phyloP scores from a whole-genome alignment of 1,140 invertebrate genomes.

The Homalodisca vitripennis region DNA sequence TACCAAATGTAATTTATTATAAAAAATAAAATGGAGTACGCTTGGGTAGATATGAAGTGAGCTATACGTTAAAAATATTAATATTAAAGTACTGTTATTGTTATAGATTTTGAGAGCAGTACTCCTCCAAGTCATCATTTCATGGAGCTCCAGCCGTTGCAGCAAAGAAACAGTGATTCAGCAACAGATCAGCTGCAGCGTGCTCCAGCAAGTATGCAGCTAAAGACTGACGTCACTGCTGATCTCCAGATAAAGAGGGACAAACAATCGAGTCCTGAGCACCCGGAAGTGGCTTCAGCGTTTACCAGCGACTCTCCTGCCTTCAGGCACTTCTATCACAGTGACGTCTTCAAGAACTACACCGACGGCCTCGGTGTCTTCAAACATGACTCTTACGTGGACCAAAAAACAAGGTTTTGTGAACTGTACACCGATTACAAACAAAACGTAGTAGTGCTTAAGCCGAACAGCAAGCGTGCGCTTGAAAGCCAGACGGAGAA shows the following conservation, averaged over 20 bases:
- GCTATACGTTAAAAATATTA: no score
- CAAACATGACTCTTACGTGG: no score
- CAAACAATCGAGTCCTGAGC: no score
- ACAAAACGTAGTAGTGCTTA: constrained; percentile 26
- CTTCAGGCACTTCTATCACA: constrained; percentile 16
- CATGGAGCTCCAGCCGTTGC: not conserved
- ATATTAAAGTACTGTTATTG: not conserved
- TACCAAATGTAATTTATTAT: no score
- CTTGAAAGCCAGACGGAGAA: constrained; percentile 20
- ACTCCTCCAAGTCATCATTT: not conserved
- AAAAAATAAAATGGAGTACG: no score
- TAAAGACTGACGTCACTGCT: no score
- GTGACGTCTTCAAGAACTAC: constrained; percentile 11
- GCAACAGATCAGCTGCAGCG: no score
- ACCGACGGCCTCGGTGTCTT: no score
- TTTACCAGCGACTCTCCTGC: not conserved
- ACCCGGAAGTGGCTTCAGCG: not conserved
- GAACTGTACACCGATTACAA: constrained; percentile 20
- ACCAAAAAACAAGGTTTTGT: not conserved
- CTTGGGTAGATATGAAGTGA: no score
- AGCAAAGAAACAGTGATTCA: not conserved
- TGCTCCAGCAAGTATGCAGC: no score
- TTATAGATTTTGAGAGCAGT: constrained; percentile 1
- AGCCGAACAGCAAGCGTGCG: constrained; percentile 10
- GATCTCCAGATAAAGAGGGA: no score